phyloP scores from a whole-genome alignment of 2,113 vertebrate genomes.

The Melozone crissalis region DNA sequence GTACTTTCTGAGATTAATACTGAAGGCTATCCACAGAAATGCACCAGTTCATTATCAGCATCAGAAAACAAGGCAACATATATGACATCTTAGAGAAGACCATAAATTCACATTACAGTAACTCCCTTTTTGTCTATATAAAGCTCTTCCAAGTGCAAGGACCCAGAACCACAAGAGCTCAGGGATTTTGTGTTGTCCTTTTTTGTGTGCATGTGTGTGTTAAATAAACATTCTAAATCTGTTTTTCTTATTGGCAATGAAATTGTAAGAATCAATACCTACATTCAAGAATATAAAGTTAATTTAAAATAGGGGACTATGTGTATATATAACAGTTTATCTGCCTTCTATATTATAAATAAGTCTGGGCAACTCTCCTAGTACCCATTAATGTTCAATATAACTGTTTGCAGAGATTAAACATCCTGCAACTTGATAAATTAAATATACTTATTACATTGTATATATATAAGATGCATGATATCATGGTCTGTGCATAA shows the following conservation, averaged over 20 bases:
- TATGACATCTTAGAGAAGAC: neutral
- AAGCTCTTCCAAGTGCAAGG: neutral
- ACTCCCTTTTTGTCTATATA: neutral
- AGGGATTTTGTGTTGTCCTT: neutral
- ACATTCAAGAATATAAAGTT: neutral
- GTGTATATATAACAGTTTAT: neutral
- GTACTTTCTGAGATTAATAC: neutral
- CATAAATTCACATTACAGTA: neutral
- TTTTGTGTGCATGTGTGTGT: neutral
- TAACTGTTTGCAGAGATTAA: slow-evolving; percentile 42
- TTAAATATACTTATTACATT: neutral
- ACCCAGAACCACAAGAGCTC: neutral
- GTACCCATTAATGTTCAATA: slow-evolving; percentile 49
- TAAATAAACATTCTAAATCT: neutral
- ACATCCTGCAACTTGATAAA: slow-evolving; percentile 26
- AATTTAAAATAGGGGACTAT: neutral
- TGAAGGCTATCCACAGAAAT: neutral
- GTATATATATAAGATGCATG: neutral
- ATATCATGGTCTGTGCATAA: neutral
- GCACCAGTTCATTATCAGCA: neutral
- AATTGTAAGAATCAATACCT: neutral
- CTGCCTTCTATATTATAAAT: slow-evolving; percentile 13
- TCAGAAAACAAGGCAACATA: neutral
- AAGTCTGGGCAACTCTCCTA: slow-evolving; percentile 9
- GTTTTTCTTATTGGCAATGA: neutral